phyloP scores from a whole-genome alignment of 2,113 vertebrate genomes.

The Ameiurus melas region DNA sequence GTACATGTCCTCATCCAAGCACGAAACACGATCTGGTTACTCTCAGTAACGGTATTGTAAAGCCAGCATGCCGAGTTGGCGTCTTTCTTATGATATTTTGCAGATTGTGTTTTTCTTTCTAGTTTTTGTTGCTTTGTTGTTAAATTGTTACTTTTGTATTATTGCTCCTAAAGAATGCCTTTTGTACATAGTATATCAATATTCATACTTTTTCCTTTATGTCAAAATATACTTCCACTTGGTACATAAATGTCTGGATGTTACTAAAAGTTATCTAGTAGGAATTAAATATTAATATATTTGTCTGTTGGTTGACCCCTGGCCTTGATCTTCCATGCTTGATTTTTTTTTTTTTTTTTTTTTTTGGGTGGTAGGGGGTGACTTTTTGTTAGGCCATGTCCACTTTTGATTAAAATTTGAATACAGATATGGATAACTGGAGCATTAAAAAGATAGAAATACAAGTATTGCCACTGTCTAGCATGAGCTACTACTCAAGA shows the following conservation, averaged over 20 bases:
- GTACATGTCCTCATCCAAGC: no score
- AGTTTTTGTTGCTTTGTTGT: not conserved
- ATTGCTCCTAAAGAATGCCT: not conserved
- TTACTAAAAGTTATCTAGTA: not conserved
- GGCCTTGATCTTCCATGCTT: no score
- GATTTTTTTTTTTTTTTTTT: no score
- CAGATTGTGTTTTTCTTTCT: not conserved
- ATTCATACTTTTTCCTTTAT: not conserved
- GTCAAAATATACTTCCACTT: not conserved
- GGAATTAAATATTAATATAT: not conserved
- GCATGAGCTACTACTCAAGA: not conserved
- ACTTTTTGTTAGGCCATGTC: no score
- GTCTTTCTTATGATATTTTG: not conserved
- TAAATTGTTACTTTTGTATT: not conserved
- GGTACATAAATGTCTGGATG: not conserved
- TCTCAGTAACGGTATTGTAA: not conserved
- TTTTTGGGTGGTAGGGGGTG: no score
- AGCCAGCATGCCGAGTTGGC: not conserved
- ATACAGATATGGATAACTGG: no score
- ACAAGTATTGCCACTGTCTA: not conserved
- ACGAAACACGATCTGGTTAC: not conserved
- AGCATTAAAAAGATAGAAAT: not conserved
- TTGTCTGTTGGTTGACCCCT: not conserved
- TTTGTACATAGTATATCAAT: no score
- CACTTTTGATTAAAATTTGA: no score